These are phyloP conservation scores for Thecocarcelia acutangulata DNA, from an alignment of 2,888 invertebrate species.

Conservation along the genomic window DNA sequence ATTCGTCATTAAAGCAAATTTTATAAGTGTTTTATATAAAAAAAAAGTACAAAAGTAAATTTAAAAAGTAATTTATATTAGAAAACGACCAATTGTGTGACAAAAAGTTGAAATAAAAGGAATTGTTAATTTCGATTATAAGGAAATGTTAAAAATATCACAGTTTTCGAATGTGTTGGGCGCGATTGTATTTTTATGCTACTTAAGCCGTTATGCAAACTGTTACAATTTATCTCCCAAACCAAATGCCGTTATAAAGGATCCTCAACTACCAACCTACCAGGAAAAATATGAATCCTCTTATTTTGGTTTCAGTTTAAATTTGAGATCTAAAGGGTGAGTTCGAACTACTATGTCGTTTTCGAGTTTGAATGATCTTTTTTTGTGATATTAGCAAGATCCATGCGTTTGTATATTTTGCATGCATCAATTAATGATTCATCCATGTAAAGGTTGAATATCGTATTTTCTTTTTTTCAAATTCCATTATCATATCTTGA, in stretches of 20 bases:
- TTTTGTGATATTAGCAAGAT: not conserved
- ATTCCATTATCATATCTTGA: conserved; percentile 21
- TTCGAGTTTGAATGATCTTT: not conserved
- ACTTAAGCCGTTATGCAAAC: conserved; percentile 52
- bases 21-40: too few relatives aligned
- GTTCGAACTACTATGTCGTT: conserved; percentile 51
- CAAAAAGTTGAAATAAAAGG: too few relatives aligned
- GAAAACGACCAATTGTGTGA: too few relatives aligned
- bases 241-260: conserved; percentile 78
- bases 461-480: conserved; percentile 13
- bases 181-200: conserved; percentile 45
- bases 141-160: conserved; percentile 43
- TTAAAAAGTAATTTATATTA: too few relatives aligned
- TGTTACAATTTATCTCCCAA: conserved; percentile 80
- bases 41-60: too few relatives aligned
- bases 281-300: conserved; percentile 78
- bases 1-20: not conserved
- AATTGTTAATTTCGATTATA: too few relatives aligned
- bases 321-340: conserved; percentile 78
- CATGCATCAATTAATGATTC: conserved; percentile 16
- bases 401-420: not conserved
- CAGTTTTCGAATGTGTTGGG: conserved; percentile 22
- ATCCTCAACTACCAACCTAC: conserved; percentile 76
- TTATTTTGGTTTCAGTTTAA: conserved; percentile 79
- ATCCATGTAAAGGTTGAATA: conserved; percentile 27